A percentile compares a stretch with the other conserved stretches of the same genome.
phyloP scores from a whole-genome alignment of 2,888 invertebrate species.

The Octonoba sinensis region DNA sequence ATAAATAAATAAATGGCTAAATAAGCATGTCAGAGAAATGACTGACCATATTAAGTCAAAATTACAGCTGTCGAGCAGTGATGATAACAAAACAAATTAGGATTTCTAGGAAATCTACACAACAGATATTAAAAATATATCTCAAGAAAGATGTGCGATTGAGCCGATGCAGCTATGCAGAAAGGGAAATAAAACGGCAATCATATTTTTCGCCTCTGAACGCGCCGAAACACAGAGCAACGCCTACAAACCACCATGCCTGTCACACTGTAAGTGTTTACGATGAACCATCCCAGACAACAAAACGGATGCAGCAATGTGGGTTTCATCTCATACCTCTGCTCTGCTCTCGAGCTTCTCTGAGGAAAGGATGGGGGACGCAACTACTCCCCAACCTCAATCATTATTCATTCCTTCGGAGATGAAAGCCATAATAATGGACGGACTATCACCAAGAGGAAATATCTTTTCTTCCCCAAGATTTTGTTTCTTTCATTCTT shows the following conservation, averaged over 20 bases:
- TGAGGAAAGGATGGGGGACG: conserved; percentile 35
- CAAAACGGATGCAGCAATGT: conserved; percentile 24
- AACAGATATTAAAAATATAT: too few relatives aligned
- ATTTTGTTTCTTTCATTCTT: background rate
- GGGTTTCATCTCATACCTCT: conserved; percentile 19
- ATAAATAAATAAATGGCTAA: too few relatives aligned
- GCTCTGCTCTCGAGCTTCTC: conserved; percentile 28
- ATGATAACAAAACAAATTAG: too few relatives aligned
- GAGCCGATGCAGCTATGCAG: conserved; percentile 9
- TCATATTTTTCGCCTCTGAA: conserved; percentile 30
- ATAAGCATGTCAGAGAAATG: too few relatives aligned
- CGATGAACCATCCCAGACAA: conserved; percentile 28
- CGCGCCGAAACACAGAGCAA: background rate
- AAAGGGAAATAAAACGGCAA: conserved; percentile 54
- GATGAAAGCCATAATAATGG: conserved; percentile 60
- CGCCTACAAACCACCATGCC: background rate
- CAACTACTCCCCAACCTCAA: conserved; percentile 34
- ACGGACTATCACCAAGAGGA: conserved; percentile 42
- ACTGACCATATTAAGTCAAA: too few relatives aligned
- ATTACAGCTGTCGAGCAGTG: too few relatives aligned
- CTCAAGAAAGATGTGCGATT: too few relatives aligned
- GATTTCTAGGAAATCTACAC: too few relatives aligned
- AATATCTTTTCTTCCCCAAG: conserved; percentile 11
- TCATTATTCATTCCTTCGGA: conserved; percentile 55
- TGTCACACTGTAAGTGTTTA: conserved; percentile 55